phyloP scores from a whole-genome alignment of 2,797 vertebrate genomes.

The Thalassophryne amazonica region DNA sequence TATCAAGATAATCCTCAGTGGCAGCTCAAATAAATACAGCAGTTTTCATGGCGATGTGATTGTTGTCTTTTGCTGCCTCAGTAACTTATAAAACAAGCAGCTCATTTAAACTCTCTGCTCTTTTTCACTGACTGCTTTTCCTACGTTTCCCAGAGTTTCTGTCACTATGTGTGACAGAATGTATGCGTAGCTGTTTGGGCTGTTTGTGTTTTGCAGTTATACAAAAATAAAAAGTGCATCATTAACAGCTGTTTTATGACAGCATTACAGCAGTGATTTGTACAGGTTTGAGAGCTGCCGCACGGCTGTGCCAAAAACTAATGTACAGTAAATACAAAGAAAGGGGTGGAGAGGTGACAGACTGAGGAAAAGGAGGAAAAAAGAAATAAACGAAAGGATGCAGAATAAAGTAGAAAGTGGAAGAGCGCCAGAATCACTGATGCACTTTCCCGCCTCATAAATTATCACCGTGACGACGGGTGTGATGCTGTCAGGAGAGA shows the following conservation, averaged over 20 bases:
- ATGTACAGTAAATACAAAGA: not conserved
- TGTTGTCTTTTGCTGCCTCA: no score
- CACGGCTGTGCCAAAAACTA: no score
- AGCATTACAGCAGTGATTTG: no score
- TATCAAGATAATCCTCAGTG: no score
- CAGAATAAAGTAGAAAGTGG: slow-evolving; percentile 10
- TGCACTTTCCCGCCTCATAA: slow-evolving; percentile 68
- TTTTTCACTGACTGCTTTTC: not conserved
- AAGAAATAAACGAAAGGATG: not conserved
- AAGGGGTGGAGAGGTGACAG: not conserved
- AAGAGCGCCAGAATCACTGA: slow-evolving; percentile 41
- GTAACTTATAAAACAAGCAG: no score
- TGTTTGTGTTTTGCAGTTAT: not conserved
- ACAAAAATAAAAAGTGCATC: not conserved
- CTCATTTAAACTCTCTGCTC: no score
- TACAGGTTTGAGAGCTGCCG: no score
- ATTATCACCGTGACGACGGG: slow-evolving; percentile 57
- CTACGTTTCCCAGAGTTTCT: not conserved
- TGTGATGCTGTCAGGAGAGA: slow-evolving; percentile 58
- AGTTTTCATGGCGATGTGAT: no score
- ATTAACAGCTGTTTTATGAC: no score
- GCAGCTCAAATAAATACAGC: no score
- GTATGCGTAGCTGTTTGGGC: not conserved
- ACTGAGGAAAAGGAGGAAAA: no score
- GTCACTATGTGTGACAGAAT: not conserved